These are phyloP conservation scores for Cremastobaeus sp. DNA, from an alignment of 2,888 invertebrate species.

Conservation along the genomic window DNA sequence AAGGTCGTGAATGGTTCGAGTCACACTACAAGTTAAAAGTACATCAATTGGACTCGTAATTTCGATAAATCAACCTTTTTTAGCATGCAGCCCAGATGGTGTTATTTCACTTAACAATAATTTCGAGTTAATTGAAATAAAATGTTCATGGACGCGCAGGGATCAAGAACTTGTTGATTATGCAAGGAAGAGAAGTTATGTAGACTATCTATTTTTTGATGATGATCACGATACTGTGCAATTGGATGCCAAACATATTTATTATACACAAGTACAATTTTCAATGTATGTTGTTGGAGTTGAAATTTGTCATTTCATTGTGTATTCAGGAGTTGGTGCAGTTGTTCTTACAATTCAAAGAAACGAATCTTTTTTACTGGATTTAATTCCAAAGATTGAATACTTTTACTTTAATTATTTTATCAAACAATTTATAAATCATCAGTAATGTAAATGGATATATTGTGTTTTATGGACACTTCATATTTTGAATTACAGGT, in stretches of 20 bases:
- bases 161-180: not conserved
- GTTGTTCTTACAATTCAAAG: not conserved
- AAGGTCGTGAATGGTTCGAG: no score
- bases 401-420: no score
- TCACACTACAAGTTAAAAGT: no score
- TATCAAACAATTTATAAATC: no score
- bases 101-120: no score
- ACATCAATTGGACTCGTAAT: no score
- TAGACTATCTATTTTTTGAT: not conserved
- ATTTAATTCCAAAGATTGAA: no score
- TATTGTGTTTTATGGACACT: no score
- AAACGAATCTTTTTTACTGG: not conserved
- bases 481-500: no score
- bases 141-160: not conserved
- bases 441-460: no score
- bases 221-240: not conserved
- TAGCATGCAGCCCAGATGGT: no score
- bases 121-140: not conserved
- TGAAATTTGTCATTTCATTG: not conserved
- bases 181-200: not conserved
- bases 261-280: slow-evolving; percentile 6
- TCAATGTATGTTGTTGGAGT: not conserved
- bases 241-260: not conserved
- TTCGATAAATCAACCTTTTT: no score
- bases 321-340: not conserved